A percentile compares a stretch with the other conserved stretches of the same genome.
phyloP scores from a whole-genome alignment of 2,113 vertebrate species.

The Ceratotherium simum region DNA sequence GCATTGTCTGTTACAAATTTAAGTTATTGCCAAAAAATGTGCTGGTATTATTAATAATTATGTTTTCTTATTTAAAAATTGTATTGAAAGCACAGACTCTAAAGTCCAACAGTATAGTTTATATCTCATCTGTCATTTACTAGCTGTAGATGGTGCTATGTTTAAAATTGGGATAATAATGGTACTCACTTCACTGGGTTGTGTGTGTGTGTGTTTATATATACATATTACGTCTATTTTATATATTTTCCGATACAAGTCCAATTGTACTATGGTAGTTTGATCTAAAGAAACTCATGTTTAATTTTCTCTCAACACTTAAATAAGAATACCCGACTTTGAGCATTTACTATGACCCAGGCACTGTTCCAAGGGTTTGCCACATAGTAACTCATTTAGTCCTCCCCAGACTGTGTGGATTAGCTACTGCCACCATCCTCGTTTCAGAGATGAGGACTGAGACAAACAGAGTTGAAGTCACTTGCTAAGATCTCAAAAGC shows the following conservation, averaged over 20 bases:
- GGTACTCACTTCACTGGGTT: neutral
- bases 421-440: accelerated
- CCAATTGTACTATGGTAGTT: too few species aligned
- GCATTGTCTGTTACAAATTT: neutral
- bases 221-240: neutral
- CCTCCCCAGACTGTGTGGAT: neutral
- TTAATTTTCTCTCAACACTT: neutral
- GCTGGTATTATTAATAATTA: neutral
- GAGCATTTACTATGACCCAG: accelerated
- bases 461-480: neutral
- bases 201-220: accelerated
- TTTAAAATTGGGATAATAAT: neutral
- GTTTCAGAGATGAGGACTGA: neutral
- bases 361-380: neutral
- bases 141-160: accelerated
- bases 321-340: neutral
- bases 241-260: neutral
- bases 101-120: accelerated
- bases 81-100: neutral
- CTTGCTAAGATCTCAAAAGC: neutral
- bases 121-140: too few species aligned
- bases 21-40: neutral
- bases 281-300: neutral
- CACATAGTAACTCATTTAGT: accelerated
- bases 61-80: neutral